A percentile compares a stretch with the other conserved stretches of the same genome.
Conservation (phyloP, 2,797 vertebrate species). For the Pipistrellus pygmaeus region DNA sequence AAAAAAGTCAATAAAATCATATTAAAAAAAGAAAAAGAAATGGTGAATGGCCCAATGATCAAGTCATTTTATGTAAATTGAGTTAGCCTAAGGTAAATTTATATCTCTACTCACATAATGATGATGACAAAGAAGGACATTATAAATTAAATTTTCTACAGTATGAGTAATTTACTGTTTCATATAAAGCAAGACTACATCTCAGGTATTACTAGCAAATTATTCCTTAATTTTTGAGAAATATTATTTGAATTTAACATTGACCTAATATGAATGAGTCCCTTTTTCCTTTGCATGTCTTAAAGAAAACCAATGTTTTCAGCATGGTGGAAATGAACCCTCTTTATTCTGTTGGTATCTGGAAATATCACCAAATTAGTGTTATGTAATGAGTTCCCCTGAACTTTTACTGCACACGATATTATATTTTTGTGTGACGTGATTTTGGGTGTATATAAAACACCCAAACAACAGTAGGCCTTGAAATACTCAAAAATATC, state of each 20-base stretch:
- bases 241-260: conserved; percentile 26
- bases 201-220: conserved; percentile 12
- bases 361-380: background rate
- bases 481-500: conserved; percentile 12
- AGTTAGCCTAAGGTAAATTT: conserved; percentile 23
- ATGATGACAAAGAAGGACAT: conserved; percentile 60
- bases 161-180: conserved; percentile 63
- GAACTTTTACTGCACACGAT: background rate
- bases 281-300: background rate
- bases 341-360: background rate
- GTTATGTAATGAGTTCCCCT: background rate
- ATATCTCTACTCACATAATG: background rate
- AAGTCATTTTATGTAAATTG: background rate
- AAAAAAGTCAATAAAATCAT: no score
- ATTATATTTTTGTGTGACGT: background rate
- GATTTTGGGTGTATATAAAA: background rate
- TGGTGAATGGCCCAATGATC: background rate
- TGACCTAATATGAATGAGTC: background rate
- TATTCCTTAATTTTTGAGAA: conserved; percentile 54
- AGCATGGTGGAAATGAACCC: background rate
- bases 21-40: no score
- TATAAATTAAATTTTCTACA: conserved; percentile 67
- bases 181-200: conserved; percentile 52
- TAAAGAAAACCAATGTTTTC: conserved; percentile 32
- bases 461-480: background rate